These are phyloP conservation scores for Drosophila paracracens DNA, from an alignment of 2,888 invertebrate genomes.

Conservation along the genomic window DNA sequence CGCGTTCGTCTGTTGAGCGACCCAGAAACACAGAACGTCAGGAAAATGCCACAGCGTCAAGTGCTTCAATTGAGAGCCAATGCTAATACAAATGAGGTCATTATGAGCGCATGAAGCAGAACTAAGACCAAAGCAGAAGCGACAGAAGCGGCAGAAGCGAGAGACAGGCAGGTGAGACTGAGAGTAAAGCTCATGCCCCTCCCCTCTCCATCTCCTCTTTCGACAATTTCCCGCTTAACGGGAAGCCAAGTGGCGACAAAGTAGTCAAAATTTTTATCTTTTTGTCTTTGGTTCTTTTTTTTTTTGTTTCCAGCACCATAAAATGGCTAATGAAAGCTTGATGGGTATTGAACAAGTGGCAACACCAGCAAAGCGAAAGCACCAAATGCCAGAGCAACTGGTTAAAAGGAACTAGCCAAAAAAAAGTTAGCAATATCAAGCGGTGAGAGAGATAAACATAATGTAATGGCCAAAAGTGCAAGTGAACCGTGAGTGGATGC, in stretches of 20 bases:
- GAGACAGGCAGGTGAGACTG: not conserved
- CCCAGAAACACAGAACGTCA: constrained; percentile 65
- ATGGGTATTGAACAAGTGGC: constrained; percentile 70
- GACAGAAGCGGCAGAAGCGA: not conserved
- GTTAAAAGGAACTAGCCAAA: not conserved
- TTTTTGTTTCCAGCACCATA: constrained; percentile 20
- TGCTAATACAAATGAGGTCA: constrained; percentile 80
- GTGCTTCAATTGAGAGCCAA: constrained; percentile 72
- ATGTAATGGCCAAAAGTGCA: constrained; percentile 1
- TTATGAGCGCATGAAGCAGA: constrained; percentile 48
- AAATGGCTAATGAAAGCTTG: constrained; percentile 77
- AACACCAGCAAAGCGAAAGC: constrained; percentile 18
- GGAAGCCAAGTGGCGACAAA: constrained; percentile 73
- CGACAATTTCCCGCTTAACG: constrained; percentile 52
- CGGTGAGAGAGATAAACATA: not conserved
- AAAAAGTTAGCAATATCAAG: not conserved
- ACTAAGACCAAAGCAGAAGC: constrained; percentile 8
- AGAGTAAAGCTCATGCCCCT: not conserved
- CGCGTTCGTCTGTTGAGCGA: constrained; percentile 44
- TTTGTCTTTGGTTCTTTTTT: constrained; percentile 35
- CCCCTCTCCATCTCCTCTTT: not conserved
- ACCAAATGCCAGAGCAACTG: constrained; percentile 22
- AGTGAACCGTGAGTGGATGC: constrained; percentile 8
- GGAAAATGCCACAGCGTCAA: constrained; percentile 46
- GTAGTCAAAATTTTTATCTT: constrained; percentile 72